Percentiles rank a stretch among this genome's conserved stretches.
phyloP scores from a whole-genome alignment of 2,113 vertebrate species.

The Bothrops jararaca region DNA sequence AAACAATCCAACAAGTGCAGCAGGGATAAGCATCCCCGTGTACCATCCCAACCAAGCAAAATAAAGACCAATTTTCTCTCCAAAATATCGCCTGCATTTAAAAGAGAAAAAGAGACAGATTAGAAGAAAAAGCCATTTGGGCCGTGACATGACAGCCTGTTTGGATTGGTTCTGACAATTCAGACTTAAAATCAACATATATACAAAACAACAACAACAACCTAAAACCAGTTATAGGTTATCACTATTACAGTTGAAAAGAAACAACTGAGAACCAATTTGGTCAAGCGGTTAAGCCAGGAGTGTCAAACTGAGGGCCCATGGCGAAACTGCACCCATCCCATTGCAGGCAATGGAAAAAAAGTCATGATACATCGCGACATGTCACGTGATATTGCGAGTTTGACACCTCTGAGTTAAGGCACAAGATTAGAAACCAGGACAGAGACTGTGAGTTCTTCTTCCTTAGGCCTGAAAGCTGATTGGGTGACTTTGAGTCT shows the following conservation, averaged over 20 bases:
- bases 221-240: neutral
- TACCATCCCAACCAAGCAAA: conserved; percentile 99
- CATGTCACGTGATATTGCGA: too few species aligned
- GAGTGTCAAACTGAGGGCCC: too few species aligned
- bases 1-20: conserved; percentile 91
- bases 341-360: too few species aligned
- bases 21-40: conserved; percentile 96
- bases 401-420: neutral
- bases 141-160: neutral
- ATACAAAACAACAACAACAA: neutral
- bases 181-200: neutral
- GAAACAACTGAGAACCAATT: neutral
- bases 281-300: neutral
- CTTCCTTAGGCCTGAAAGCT: neutral
- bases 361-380: too few species aligned
- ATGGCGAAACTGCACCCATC: too few species aligned
- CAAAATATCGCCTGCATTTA: conserved; percentile 87
- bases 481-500: neutral
- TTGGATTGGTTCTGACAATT: neutral
- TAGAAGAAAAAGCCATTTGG: neutral
- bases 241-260: neutral
- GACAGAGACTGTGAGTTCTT: neutral
- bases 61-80: conserved; percentile 97
- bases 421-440: neutral
- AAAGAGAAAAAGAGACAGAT: neutral